Base-by-base conservation (phyloP, 2,888 invertebrate genomes). In the Eupithecia tripunctaria region DNA sequence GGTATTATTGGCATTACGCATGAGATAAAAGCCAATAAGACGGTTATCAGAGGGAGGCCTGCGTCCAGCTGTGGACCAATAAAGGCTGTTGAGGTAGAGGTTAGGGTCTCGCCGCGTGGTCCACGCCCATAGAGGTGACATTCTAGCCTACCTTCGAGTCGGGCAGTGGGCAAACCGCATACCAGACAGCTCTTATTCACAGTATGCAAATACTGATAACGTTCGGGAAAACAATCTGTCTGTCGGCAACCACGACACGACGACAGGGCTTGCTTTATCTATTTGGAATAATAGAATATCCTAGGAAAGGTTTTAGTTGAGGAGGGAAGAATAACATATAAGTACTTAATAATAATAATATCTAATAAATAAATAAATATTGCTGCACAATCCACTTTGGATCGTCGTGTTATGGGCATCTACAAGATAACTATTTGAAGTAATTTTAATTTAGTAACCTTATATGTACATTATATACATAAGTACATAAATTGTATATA, bases 151-250 rank as follows among this genome's bases (percentile, higher is more conserved):
- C 62, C 29, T 62, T 32, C 62, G 62, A 32, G 36, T 36, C 10
- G 10, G 38, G 21, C 32, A 60, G 65, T 68, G 68, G 65, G 85
- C 85, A 85, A 82, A 82, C 85, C 83, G 4, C 56, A 21, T 27
- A 6, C 15, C 32, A 66, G 14, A 4, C 51, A 51, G 2, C 51
- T 51, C 51, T 36, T 71, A 68, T 41, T 64, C 72, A 71, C 70
- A 67, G 36, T 72, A 76, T 73, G 76, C 68, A 64, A 76, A 74
- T 75, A 18, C 21, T 32, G 29, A 47, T 21, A 51, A 21, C 21
- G 21, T 51, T 3, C 59, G 38, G 63, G 43, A 47, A 69, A 66
- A 27, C 43, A 36, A 25, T 27, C 32, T 59, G 56, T 68, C 25
- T n/a, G 29, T 21, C 21, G 21, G 4, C 47, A n/a, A n/a, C 47